Evolutionary conservation across 2,797 vertebrate genomes (phyloP).

Genomic region (Garrulus glandarius): DNA sequence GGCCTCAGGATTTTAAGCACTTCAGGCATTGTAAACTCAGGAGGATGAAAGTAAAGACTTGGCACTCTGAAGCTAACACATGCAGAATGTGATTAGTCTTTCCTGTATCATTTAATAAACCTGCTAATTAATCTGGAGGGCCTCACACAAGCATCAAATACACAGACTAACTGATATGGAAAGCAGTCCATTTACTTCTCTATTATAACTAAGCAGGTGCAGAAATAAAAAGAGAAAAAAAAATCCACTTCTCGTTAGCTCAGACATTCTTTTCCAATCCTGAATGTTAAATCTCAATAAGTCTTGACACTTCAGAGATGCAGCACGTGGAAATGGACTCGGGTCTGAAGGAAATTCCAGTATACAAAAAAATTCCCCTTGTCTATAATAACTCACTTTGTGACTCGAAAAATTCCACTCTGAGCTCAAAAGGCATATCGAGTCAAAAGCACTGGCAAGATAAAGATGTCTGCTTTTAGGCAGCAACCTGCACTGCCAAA

Average conservation of each 20-base stretch:
- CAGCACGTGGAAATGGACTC: background rate
- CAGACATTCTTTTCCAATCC: background rate
- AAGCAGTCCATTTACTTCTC: slow-evolving; percentile 1
- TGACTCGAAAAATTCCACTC: background rate
- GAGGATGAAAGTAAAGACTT: background rate
- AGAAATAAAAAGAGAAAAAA: background rate
- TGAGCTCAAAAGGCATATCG: background rate
- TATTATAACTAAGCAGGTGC: slow-evolving; percentile 4
- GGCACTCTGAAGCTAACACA: background rate
- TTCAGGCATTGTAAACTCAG: background rate
- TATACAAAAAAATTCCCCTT: background rate
- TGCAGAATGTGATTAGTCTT: background rate
- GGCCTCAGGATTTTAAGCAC: background rate
- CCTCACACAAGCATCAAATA: background rate
- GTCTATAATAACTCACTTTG: fast-evolving
- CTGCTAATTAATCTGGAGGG: slow-evolving; percentile 14
- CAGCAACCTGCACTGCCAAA: background rate
- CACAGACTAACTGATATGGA: background rate
- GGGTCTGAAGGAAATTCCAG: background rate
- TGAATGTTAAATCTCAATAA: background rate
- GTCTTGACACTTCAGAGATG: background rate
- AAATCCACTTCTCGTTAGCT: background rate
- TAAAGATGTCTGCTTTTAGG: background rate
- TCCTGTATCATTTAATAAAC: background rate
- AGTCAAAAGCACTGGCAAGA: background rate